Evolutionary conservation across 2,888 invertebrate species (phyloP).

Genomic region (Spodoptera littoralis): DNA sequence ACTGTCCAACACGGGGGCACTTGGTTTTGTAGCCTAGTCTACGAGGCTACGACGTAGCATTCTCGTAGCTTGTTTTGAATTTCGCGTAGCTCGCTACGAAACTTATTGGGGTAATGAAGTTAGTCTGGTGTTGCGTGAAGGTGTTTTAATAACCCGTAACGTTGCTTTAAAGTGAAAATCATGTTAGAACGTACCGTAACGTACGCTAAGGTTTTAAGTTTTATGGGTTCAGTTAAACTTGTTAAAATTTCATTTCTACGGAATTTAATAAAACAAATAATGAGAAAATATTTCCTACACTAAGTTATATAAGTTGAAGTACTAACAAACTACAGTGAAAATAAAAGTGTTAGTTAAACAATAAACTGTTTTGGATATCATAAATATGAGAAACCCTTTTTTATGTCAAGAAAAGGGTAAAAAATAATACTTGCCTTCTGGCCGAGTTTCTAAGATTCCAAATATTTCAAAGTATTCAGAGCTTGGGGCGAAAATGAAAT

Average conservation of each 20-base stretch:
- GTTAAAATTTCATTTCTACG: constrained; percentile 20
- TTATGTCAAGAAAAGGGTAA: not conserved
- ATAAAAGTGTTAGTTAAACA: not conserved
- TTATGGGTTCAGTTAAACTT: constrained; percentile 20
- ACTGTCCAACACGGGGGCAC: constrained; percentile 39
- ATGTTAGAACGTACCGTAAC: constrained; percentile 19
- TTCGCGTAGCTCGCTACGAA: constrained; percentile 10
- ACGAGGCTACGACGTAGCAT: constrained; percentile 54
- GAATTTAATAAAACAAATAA: not conserved
- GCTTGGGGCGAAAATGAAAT: constrained; percentile 63
- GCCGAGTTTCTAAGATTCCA: constrained; percentile 29
- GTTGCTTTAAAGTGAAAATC: constrained; percentile 35
- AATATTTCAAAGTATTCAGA: constrained; percentile 46
- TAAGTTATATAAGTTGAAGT: no score
- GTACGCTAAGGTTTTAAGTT: constrained; percentile 8
- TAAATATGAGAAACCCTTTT: not conserved
- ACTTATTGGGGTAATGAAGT: constrained; percentile 24
- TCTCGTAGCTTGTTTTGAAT: constrained; percentile 41
- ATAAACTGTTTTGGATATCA: not conserved
- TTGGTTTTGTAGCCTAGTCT: constrained; percentile 39
- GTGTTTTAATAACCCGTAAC: constrained; percentile 30
- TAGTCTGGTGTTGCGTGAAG: constrained; percentile 26
- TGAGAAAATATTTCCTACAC: no score
- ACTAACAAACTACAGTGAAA: not conserved
- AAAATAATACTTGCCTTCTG: constrained; percentile 15